phyloP scores from a whole-genome alignment of 2,797 vertebrate species.

The Myotis findleyi region DNA sequence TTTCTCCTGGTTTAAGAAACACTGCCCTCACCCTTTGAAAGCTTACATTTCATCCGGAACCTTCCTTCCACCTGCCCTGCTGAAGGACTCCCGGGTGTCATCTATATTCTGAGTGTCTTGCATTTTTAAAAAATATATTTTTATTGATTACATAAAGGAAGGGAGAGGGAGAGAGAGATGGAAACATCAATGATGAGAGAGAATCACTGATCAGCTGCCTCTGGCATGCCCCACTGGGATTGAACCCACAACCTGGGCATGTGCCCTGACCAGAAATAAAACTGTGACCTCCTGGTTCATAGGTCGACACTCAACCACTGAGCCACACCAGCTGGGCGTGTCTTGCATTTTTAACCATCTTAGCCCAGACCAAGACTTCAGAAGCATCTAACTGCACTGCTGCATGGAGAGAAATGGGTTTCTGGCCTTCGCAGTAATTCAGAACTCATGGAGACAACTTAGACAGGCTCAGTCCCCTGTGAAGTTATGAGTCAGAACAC shows the following conservation, averaged over 20 bases:
- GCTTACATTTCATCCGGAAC: background rate
- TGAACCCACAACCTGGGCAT: too few relatives aligned
- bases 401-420: background rate
- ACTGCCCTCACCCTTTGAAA: background rate
- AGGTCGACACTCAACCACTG: too few relatives aligned
- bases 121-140: too few relatives aligned
- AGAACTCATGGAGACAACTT: background rate
- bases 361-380: background rate
- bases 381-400: background rate
- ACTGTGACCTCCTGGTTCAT: too few relatives aligned
- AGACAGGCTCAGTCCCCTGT: background rate
- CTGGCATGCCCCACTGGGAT: too few relatives aligned
- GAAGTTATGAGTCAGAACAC: constrained; percentile 64
- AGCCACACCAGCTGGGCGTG: too few relatives aligned
- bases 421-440: constrained; percentile 39
- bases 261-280: too few relatives aligned
- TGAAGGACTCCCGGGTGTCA: fast-evolving
- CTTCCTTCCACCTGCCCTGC: background rate
- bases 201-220: too few relatives aligned
- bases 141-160: too few relatives aligned
- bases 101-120: background rate
- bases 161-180: too few relatives aligned
- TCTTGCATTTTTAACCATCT: background rate
- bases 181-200: too few relatives aligned
- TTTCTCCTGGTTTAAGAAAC: background rate